Base-by-base conservation (phyloP, 2,797 vertebrate species). In the Clarias platycephalus region DNA sequence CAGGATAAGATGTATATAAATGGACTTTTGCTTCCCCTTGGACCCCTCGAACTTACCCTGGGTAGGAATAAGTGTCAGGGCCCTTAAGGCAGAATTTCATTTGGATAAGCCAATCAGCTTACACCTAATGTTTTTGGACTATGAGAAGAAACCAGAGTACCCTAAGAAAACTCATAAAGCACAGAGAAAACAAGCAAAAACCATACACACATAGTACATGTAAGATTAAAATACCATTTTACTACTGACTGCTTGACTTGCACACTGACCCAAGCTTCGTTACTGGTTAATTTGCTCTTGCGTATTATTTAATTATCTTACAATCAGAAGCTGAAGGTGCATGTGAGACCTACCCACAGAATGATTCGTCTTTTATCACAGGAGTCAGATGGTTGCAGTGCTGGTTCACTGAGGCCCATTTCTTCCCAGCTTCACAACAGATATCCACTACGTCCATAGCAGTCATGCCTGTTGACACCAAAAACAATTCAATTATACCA, bases 351-450 rank as follows among this genome's bases (percentile, higher is more conserved):
- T 92, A 98, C 97, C 96, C 96, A 95, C 97, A 99, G 20, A 94
- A 85, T 10, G 91, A 93, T 91, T 91, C 5, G 31, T 90, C 91
- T 87, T 96, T 85, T 83, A 40, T 77, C 64, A 83, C 85, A 37
- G 60, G 28, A 12, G 95, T 93, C 87, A 97, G 94, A 81, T 94
- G 92, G 22, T 93, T 90, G 87, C 98, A 99, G 89, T 97, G 95
- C 15, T 91, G 94, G 0, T 94, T 93, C 87, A 96, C 94, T 2
- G 93, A 89, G n/a, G 96, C 97, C 97, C 97, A 98, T 82, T 93
- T 95, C 86, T 97, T 96, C 1, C 98, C 98, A 0, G 95, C 94
- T 2, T 94, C 93, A 64, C 98, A 99, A 91, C 98, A 99, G 7
- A 92, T 94, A 91, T 96, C 95, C 2, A 98, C 93, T 90, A 49